phyloP scores from a whole-genome alignment of 2,888 invertebrate species.

The Oxyteleia sp. region DNA sequence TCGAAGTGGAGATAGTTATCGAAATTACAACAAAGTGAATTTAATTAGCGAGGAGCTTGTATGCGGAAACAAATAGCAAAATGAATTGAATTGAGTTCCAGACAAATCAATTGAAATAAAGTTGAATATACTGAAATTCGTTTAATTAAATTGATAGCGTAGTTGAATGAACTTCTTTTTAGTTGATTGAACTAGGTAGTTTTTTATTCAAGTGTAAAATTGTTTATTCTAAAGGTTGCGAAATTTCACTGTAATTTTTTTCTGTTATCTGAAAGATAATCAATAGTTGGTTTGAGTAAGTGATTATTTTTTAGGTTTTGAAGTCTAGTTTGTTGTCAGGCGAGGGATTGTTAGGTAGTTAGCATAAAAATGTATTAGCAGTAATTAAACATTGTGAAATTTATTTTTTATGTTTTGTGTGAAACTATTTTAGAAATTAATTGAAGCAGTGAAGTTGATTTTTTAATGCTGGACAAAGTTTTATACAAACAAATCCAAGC shows the following conservation, averaged over 20 bases:
- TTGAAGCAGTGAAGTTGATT: too few species aligned
- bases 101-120: conserved; percentile 37
- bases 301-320: not conserved
- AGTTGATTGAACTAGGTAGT: conserved; percentile 8
- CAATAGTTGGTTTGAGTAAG: not conserved
- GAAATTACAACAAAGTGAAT: conserved; percentile 31
- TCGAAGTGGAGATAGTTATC: conserved; percentile 25
- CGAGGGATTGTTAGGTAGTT: too few species aligned
- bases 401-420: too few species aligned
- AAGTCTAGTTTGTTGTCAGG: not conserved
- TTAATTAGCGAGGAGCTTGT: conserved; percentile 10
- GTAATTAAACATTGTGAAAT: too few species aligned
- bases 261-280: not conserved
- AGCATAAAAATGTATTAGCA: too few species aligned
- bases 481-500: too few species aligned
- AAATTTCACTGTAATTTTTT: not conserved
- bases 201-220: not conserved
- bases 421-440: too few species aligned
- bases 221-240: not conserved
- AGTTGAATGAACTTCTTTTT: conserved; percentile 23
- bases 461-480: too few species aligned
- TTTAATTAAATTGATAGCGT: conserved; percentile 37
- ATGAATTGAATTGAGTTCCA: conserved; percentile 11
- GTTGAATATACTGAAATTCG: conserved; percentile 25
- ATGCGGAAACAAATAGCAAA: conserved; percentile 10